Base-by-base conservation (phyloP, 1,140 invertebrate species). In the Phocides pigmalion region DNA sequence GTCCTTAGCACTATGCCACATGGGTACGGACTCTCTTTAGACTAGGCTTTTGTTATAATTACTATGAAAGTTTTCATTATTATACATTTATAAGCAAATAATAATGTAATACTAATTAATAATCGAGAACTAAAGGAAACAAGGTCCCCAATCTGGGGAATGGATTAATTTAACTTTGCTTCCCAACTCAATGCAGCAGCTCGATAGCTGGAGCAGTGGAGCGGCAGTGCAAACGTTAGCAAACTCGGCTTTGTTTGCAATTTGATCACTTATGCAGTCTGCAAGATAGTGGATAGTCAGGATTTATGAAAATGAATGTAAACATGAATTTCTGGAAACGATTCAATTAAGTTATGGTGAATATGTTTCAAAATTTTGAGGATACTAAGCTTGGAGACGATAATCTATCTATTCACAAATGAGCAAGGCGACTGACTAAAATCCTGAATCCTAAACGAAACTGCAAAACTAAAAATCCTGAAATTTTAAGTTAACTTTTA, bases 91-190 rank as follows among this genome's bases (percentile, higher is more conserved):
- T n/a, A n/a, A n/a, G n/a, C n/a, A n/a, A n/a, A n/a, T n/a, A n/a
- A n/a, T n/a, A n/a, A n/a, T n/a, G n/a, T n/a, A n/a, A n/a, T 4
- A 28, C 25, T 28, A 28, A 8, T 8, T 28, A 8, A 28, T 28
- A 28, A 28, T 28, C 9, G 25, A 28, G 9, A 28, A 28, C 25
- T 28, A 22, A n/a, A n/a, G 20, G 20, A 22, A 8, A 1, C 25
- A 4, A 28, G 5, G 25, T 28, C 2, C 4, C 25, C 25, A 28
- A 28, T 28, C 0, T 28, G 5, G 1, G 25, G 25, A 28, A 32
- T 32, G 28, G 28, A 32, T 32, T 32, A 32, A 32, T 32, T 32
- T 11, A 32, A 51, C 49, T 51, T 51, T 9, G 14, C 28, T 51
- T 28, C 22, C 17, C 35, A 35, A 32, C 9, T 32, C 28, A 32